Conservation (phyloP, 2,888 invertebrate species). For the Rhingia rostrata region DNA sequence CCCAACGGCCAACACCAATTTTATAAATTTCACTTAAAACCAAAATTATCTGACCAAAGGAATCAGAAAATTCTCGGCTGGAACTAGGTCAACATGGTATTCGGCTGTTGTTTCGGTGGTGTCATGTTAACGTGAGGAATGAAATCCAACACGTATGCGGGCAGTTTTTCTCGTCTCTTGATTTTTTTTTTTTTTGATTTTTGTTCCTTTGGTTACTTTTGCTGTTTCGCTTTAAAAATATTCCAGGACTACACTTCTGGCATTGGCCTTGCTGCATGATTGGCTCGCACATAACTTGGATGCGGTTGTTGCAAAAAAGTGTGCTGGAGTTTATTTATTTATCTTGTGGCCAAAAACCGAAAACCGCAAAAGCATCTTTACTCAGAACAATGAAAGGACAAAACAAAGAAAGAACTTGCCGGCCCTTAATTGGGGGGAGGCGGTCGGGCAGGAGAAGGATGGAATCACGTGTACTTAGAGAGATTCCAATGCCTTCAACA, state of each 20-base stretch:
- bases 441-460: not conserved
- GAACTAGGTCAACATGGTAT: slow-evolving; percentile 71
- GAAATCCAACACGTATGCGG: slow-evolving; percentile 69
- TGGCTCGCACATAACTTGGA: slow-evolving; percentile 5
- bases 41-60: slow-evolving; percentile 60
- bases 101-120: slow-evolving; percentile 58
- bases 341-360: slow-evolving; percentile 36
- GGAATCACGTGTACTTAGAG: slow-evolving; percentile 24
- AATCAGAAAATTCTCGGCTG: slow-evolving; percentile 62
- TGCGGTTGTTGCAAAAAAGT: slow-evolving; percentile 20
- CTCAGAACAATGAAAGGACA: slow-evolving; percentile 30
- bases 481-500: slow-evolving; percentile 7
- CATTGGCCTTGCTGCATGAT: slow-evolving; percentile 62
- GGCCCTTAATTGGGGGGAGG: slow-evolving; percentile 33
- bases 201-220: not conserved
- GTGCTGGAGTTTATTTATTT: slow-evolving; percentile 46
- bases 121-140: slow-evolving; percentile 73
- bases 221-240: slow-evolving; percentile 1
- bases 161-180: slow-evolving; percentile 6
- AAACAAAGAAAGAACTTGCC: slow-evolving; percentile 15
- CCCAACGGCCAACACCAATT: slow-evolving; percentile 66
- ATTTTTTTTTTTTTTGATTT: slow-evolving; percentile 2
- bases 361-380: slow-evolving; percentile 44
- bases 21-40: slow-evolving; percentile 68
- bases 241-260: slow-evolving; percentile 55